These are phyloP conservation scores for Parazoanthus swiftii DNA, from an alignment of 92 coral and sea anemone species.

Conservation along the genomic window DNA sequence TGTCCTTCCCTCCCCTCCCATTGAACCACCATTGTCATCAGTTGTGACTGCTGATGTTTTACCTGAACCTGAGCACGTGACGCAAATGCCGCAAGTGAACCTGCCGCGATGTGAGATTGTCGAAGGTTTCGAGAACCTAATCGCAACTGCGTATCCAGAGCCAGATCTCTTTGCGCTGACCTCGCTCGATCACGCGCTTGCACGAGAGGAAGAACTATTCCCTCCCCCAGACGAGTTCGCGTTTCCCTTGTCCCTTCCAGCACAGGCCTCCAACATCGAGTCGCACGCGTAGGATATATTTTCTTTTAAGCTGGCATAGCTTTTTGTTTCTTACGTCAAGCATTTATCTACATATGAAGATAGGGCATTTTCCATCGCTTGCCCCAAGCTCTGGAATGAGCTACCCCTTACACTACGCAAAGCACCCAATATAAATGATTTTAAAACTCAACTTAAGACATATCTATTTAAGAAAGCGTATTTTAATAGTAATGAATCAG, in stretches of 20 bases:
- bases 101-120: neutral
- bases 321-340: neutral
- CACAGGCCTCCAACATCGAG: slow-evolving; percentile 11
- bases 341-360: too few relatives aligned
- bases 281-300: slow-evolving; percentile 13
- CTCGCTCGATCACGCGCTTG: slow-evolving; percentile 28
- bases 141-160: neutral
- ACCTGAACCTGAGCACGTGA: neutral
- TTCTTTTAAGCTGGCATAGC: neutral
- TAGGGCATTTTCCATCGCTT: too few relatives aligned
- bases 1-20: slow-evolving; percentile 20
- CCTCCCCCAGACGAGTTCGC: slow-evolving; percentile 30
- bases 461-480: too few relatives aligned
- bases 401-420: too few relatives aligned
- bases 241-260: neutral
- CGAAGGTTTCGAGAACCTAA: neutral
- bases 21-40: neutral
- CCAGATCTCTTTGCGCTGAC: slow-evolving; percentile 22
- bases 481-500: too few relatives aligned
- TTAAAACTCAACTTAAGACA: too few relatives aligned
- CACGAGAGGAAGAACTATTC: slow-evolving; percentile 6
- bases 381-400: too few relatives aligned
- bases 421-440: too few relatives aligned
- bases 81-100: neutral
- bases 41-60: neutral